phyloP scores from a whole-genome alignment of 2,888 invertebrate species.

The Andrena hattorfiana region DNA sequence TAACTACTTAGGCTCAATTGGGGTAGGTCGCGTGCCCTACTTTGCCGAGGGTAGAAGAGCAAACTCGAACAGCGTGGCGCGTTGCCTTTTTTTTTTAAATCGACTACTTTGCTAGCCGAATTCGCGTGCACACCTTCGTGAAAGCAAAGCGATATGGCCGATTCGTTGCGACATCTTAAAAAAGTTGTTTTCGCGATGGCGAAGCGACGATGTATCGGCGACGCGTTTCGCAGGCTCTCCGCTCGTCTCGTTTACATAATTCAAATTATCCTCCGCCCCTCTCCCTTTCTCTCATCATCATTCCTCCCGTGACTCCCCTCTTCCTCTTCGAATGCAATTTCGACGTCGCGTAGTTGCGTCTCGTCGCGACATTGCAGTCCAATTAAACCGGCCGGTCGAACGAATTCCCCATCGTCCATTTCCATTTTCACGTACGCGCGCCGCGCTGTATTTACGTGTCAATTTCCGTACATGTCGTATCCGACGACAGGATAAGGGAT shows the following conservation, averaged over 20 bases:
- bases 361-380: constrained; percentile 62
- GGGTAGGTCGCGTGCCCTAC: too few relatives aligned
- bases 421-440: constrained; percentile 61
- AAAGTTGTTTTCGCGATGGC: not conserved
- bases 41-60: too few relatives aligned
- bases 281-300: constrained; percentile 9
- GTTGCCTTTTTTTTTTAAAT: too few relatives aligned
- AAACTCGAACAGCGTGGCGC: too few relatives aligned
- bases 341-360: constrained; percentile 45
- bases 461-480: constrained; percentile 63
- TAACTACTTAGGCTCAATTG: too few relatives aligned
- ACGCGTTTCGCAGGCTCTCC: not conserved
- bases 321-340: constrained; percentile 60
- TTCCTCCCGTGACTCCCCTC: constrained; percentile 33
- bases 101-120: too few relatives aligned
- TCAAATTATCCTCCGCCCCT: constrained; percentile 33
- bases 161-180: not conserved
- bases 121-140: too few relatives aligned
- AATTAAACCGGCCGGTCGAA: constrained; percentile 69
- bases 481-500: not conserved
- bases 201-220: not conserved
- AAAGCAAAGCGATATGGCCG: too few relatives aligned
- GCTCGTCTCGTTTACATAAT: constrained; percentile 24
- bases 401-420: constrained; percentile 67
- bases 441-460: constrained; percentile 71